Base-by-base conservation (phyloP, 1,140 invertebrate genomes). In the Lethrus apterus region DNA sequence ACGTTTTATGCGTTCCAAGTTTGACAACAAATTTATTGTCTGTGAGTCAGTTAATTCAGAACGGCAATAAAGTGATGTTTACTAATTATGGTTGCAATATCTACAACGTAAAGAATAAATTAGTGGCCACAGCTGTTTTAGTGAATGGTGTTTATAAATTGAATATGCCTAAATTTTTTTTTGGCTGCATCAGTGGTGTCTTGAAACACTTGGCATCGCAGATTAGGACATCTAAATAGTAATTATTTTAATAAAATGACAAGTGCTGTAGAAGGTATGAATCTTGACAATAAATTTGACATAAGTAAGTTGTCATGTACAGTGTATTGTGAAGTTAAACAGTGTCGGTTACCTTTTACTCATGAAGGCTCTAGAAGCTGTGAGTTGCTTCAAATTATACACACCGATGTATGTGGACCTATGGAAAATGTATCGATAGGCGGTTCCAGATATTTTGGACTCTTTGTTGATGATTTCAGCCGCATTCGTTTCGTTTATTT, bases 391-490 rank as follows among this genome's bases (percentile, higher is more conserved):
- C 46, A 62, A 34, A 14, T 62, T 19, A 44, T 66, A 7, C 63
- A 69, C 50, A 48, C 63, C 1, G 65, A 69, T 52, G 41, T 67
- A 10, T 65, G 62, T 52, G 67, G 65, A n/a, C 63, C 61, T 10
- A 63, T 65, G 58, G 52, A 58, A 32, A 60, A 50, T 4, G 21
- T 14, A 7, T 65, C 59, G 33, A 35, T 55, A 8, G 61, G 65
- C 32, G 62, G 59, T 21, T 50, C 49, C 1, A 57, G 52, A 35
- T 70, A 67, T 46, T 66, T 69, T 19, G 4, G 47, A 43, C 68
- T 60, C 4, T 60, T 70, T 24, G 60, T 64, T 29, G 64, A 70
- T 58, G 62, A 69, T 43, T 62, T 23, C 30, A 57, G 52, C 14
- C 44, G 56, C 48, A 62, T 52, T 42, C 42, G 51, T 11, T 58